Percentiles rank a stretch among this genome's conserved stretches.
Conservation (phyloP, 2,888 invertebrate genomes). For the Plutella xylostella region DNA sequence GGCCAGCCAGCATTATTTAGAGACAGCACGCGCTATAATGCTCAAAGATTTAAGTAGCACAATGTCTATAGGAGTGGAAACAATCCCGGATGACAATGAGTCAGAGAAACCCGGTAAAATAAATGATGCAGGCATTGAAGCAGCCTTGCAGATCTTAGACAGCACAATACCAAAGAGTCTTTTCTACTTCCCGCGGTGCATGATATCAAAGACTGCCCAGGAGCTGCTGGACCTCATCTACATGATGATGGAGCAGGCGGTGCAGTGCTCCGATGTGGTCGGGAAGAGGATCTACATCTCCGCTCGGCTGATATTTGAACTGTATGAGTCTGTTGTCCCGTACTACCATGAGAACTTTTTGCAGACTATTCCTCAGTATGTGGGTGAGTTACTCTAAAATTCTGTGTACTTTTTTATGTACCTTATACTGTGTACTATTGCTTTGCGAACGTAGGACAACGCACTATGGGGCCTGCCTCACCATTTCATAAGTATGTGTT, state of each 20-base stretch:
- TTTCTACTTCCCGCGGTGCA: constrained; percentile 66
- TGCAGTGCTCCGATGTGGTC: constrained; percentile 70
- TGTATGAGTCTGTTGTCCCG: constrained; percentile 83
- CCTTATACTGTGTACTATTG: no score
- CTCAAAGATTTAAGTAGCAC: constrained; percentile 84
- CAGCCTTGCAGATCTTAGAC: constrained; percentile 48
- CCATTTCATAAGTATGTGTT: no score
- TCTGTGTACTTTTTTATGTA: no score
- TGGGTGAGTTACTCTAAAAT: constrained; percentile 73
- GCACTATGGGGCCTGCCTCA: no score
- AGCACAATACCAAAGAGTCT: constrained; percentile 52
- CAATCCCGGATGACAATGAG: constrained; percentile 26
- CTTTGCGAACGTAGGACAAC: no score
- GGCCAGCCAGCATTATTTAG: constrained; percentile 77
- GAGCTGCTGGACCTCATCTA: constrained; percentile 74
- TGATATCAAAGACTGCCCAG: constrained; percentile 72
- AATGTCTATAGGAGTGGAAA: constrained; percentile 66
- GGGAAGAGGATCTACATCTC: constrained; percentile 76
- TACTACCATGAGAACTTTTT: constrained; percentile 83
- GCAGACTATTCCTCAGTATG: constrained; percentile 88
- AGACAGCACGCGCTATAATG: constrained; percentile 78
- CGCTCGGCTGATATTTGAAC: constrained; percentile 78
- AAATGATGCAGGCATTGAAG: constrained; percentile 30
- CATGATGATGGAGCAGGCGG: constrained; percentile 75
- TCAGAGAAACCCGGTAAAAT: constrained; percentile 3